phyloP scores from a whole-genome alignment of 2,888 invertebrate species.

The Thalpophila matura region DNA sequence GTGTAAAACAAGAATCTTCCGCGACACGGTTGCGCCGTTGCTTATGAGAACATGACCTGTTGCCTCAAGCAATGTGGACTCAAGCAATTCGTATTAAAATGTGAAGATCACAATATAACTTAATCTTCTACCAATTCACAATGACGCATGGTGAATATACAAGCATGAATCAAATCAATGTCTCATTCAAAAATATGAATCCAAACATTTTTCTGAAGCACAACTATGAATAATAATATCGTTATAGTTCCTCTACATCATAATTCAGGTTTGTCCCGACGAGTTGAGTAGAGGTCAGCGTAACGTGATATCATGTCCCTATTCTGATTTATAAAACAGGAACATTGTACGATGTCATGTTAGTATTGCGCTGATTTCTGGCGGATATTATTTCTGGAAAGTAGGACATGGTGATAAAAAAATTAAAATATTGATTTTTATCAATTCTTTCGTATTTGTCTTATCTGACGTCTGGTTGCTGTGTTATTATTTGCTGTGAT shows the following conservation, averaged over 20 bases:
- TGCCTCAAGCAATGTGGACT: background rate
- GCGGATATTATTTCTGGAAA: conserved; percentile 36
- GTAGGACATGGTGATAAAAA: conserved; percentile 64
- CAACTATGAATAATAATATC: conserved; percentile 28
- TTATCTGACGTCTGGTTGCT: conserved; percentile 52
- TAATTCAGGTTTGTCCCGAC: conserved; percentile 41
- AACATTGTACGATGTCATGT: conserved; percentile 20
- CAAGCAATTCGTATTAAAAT: conserved; percentile 13
- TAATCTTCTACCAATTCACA: conserved; percentile 24
- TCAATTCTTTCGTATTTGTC: conserved; percentile 42
- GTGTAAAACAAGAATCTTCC: conserved; percentile 9
- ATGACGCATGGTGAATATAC: conserved; percentile 35
- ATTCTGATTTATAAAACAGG: conserved; percentile 44
- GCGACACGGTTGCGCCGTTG: conserved; percentile 37
- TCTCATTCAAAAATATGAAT: conserved; percentile 34
- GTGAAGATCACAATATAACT: conserved; percentile 2
- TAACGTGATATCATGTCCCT: conserved; percentile 45
- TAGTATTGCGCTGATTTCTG: conserved; percentile 20
- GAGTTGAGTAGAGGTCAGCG: conserved; percentile 49
- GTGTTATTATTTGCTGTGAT: conserved; percentile 12
- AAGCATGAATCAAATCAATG: conserved; percentile 27
- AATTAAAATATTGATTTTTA: conserved; percentile 58
- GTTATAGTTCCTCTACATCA: conserved; percentile 42
- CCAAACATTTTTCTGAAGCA: conserved; percentile 34
- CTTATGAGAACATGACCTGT: conserved; percentile 43